Evolutionary conservation across 2,888 invertebrate species (phyloP).

Genomic region (Conistra vaccinii): DNA sequence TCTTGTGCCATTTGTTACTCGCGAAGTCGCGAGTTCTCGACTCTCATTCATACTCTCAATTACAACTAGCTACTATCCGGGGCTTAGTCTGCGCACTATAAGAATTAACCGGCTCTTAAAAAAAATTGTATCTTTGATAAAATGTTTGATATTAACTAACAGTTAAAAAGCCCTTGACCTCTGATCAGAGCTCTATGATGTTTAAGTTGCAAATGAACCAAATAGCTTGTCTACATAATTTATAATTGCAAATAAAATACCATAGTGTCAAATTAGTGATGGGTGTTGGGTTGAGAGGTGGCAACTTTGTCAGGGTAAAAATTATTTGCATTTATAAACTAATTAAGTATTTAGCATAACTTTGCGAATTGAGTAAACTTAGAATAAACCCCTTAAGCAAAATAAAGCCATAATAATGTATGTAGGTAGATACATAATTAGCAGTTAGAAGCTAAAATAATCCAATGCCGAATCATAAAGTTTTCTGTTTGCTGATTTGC

Average conservation of each 20-base stretch:
- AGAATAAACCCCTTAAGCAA: no score
- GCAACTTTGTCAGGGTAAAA: not conserved
- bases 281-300: not conserved
- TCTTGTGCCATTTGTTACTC: conserved; percentile 25
- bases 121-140: no score
- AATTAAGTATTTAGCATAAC: conserved; percentile 10
- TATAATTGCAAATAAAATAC: not conserved
- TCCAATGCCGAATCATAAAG: no score
- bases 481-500: no score
- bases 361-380: not conserved
- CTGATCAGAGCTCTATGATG: no score
- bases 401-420: no score
- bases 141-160: no score
- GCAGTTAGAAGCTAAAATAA: no score
- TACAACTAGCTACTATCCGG: conserved; percentile 5
- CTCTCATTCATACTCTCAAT: conserved; percentile 8
- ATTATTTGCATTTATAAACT: conserved; percentile 1
- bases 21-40: no score
- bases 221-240: not conserved
- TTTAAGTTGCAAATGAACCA: conserved; percentile 11
- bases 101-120: conserved; percentile 3
- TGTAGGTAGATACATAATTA: no score
- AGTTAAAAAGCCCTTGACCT: no score
- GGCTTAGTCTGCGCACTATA: conserved; percentile 17
- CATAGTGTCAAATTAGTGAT: not conserved